Evolutionary conservation across 2,888 invertebrate genomes (phyloP).

Genomic region (Napeogenes sylphis): DNA sequence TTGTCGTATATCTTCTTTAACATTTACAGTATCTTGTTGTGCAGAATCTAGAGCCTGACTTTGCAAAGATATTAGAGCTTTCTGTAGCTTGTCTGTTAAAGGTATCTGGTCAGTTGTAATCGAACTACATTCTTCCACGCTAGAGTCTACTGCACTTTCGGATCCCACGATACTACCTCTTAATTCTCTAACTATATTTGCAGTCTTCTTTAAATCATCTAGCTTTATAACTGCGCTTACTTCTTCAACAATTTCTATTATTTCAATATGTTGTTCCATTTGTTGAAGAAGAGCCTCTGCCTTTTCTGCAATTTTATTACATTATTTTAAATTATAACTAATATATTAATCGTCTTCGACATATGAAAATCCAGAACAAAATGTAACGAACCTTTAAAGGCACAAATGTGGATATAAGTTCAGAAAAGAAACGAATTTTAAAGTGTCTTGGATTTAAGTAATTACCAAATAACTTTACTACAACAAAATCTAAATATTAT

Average conservation of each 20-base stretch:
- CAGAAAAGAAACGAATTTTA: too few relatives aligned
- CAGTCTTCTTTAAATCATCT: conserved; percentile 49
- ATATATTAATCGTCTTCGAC: conserved; percentile 1
- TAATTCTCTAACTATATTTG: conserved; percentile 51
- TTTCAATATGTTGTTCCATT: conserved; percentile 58
- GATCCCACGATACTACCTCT: conserved; percentile 41
- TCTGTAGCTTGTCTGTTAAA: conserved; percentile 49
- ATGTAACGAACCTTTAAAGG: too few relatives aligned
- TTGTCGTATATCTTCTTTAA: conserved; percentile 42
- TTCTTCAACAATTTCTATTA: conserved; percentile 60
- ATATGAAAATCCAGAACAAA: too few relatives aligned
- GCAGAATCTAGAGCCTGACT: conserved; percentile 45
- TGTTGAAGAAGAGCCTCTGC: conserved; percentile 45
- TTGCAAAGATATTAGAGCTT: conserved; percentile 46
- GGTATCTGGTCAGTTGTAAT: conserved; percentile 36
- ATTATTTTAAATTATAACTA: conserved; percentile 11
- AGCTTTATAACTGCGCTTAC: conserved; percentile 49
- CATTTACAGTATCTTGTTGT: conserved; percentile 42
- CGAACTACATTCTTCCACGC: not conserved
- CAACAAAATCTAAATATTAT: too few relatives aligned
- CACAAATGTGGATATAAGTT: too few relatives aligned
- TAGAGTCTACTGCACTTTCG: conserved; percentile 27
- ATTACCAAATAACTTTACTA: too few relatives aligned
- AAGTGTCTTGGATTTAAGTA: too few relatives aligned
- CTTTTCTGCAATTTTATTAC: conserved; percentile 46